These are phyloP conservation scores for Drosophila putrida DNA, from an alignment of 2,888 invertebrate genomes.

Conservation along the genomic window DNA sequence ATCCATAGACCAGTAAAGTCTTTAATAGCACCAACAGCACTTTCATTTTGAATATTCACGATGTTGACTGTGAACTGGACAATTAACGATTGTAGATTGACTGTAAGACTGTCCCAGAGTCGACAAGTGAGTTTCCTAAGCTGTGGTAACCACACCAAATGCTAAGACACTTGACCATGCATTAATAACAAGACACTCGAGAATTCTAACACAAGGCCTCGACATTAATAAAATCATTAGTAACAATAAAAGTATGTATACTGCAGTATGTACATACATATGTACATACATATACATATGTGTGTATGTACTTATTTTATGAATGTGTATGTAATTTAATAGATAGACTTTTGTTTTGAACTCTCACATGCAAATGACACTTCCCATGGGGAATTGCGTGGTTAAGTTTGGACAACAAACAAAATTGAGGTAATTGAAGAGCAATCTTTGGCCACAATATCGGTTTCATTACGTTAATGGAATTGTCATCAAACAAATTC, in stretches of 20 bases:
- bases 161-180: constrained; percentile 38
- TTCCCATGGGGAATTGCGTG: constrained; percentile 14
- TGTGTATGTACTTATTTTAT: background rate
- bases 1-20: constrained; percentile 60
- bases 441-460: constrained; percentile 41
- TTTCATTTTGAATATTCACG: constrained; percentile 48
- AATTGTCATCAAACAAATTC: constrained; percentile 20
- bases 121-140: background rate
- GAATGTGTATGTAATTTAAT: constrained; percentile 5
- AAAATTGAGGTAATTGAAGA: constrained; percentile 28
- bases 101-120: background rate
- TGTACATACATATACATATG: background rate
- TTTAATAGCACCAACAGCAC: constrained; percentile 57
- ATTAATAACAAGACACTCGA: constrained; percentile 38
- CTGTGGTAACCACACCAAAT: constrained; percentile 12
- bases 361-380: constrained; percentile 14
- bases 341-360: background rate
- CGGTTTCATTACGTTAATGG: constrained; percentile 49
- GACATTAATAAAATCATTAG: constrained; percentile 5
- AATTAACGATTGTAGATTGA: background rate
- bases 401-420: constrained; percentile 12
- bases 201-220: constrained; percentile 30
- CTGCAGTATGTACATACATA: no score
- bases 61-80: constrained; percentile 10
- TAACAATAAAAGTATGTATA: background rate